phyloP scores from a whole-genome alignment of 1,140 invertebrate genomes.

The Drosophila prosaltans region DNA sequence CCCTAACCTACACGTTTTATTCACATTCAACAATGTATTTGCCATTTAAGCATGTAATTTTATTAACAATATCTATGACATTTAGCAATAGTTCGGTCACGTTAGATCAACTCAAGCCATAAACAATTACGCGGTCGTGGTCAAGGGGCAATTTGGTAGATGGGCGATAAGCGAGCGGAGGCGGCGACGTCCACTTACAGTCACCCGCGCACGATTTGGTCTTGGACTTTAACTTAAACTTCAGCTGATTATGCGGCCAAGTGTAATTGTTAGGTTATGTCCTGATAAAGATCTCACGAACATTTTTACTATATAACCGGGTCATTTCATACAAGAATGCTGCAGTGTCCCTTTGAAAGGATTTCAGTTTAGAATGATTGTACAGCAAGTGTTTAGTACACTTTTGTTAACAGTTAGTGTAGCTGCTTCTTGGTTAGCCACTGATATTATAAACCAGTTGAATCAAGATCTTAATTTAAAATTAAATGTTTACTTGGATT shows the following conservation, averaged over 20 bases:
- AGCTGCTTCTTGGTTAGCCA: constrained; percentile 4
- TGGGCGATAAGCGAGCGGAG: constrained; percentile 44
- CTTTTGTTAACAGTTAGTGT: neutral
- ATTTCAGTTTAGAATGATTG: neutral
- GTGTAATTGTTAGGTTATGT: constrained; percentile 33
- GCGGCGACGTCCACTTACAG: neutral
- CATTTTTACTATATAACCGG: neutral
- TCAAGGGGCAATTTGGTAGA: constrained; percentile 61
- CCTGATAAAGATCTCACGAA: constrained; percentile 36
- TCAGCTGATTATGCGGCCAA: constrained; percentile 37
- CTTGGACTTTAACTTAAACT: constrained; percentile 40
- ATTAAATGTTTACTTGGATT: constrained; percentile 34
- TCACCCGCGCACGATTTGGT: constrained; percentile 30
- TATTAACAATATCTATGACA: constrained; percentile 40
- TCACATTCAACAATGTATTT: constrained; percentile 43
- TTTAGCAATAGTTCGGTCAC: constrained; percentile 63
- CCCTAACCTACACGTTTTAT: constrained; percentile 6
- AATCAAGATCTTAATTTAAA: constrained; percentile 19
- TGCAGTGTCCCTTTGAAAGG: neutral
- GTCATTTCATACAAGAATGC: neutral
- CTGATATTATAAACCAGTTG: constrained; percentile 24
- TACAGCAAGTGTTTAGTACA: neutral
- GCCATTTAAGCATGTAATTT: constrained; percentile 22
- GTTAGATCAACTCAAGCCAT: constrained; percentile 57
- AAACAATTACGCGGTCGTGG: constrained; percentile 59